These are phyloP conservation scores for Dinomys branickii DNA, from an alignment of 2,113 vertebrate genomes.

Conservation along the genomic window DNA sequence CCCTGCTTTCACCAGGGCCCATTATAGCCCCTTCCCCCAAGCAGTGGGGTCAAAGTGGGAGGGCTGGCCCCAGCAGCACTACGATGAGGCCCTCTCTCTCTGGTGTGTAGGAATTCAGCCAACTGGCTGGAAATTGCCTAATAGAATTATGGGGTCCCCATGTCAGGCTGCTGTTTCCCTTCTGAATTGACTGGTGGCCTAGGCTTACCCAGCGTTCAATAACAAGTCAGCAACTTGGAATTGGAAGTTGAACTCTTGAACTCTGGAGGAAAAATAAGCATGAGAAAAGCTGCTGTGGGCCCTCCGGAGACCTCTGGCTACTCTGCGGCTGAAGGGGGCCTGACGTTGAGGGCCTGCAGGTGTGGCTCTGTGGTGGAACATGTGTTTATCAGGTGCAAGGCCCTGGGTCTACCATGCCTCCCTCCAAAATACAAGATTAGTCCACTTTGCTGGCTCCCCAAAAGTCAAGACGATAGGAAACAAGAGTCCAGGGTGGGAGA, in stretches of 20 bases:
- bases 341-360: neutral
- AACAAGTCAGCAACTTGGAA: conserved; percentile 41
- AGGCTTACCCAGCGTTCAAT: neutral
- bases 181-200: neutral
- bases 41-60: neutral
- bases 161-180: neutral
- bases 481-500: neutral
- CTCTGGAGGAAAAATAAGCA: neutral
- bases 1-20: neutral
- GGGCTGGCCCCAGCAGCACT: neutral
- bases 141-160: neutral
- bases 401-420: neutral
- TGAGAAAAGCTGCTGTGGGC: neutral
- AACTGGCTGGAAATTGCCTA: neutral
- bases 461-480: neutral
- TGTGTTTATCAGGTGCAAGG: neutral
- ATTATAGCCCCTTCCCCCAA: neutral
- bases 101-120: neutral
- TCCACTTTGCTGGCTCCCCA: neutral
- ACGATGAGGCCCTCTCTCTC: neutral
- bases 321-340: neutral
- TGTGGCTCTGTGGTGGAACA: neutral
- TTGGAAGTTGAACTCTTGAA: conserved; percentile 11
- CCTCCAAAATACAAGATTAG: neutral
- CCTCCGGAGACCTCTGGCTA: neutral